Conservation (phyloP, 2,797 vertebrate species). For the Pseudochromis fuscus region DNA sequence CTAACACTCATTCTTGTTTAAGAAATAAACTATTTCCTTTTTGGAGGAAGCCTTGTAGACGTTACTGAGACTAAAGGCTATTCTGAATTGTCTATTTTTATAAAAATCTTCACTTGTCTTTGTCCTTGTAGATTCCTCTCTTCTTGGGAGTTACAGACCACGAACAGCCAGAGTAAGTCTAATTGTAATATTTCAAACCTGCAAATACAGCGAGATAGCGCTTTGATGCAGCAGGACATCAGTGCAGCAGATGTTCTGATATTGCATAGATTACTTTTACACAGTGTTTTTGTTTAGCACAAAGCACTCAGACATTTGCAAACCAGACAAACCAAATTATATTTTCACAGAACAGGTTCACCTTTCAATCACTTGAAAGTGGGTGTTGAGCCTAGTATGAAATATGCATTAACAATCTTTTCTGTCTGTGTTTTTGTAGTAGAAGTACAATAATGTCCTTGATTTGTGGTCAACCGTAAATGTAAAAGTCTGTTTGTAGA, state of each 20-base stretch:
- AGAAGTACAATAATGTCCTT: background rate
- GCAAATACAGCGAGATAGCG: background rate
- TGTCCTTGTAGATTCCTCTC: slow-evolving; percentile 82
- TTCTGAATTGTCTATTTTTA: slow-evolving; percentile 8
- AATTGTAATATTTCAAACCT: slow-evolving; percentile 16
- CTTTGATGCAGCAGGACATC: slow-evolving; percentile 1
- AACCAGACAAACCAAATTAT: no score
- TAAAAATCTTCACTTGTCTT: slow-evolving; percentile 21
- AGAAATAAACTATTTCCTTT: background rate
- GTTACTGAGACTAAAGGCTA: background rate
- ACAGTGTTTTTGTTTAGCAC: background rate
- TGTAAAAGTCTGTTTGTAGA: background rate
- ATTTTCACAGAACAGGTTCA: no score
- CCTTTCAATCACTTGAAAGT: no score
- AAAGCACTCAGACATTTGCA: no score
- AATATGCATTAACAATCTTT: background rate
- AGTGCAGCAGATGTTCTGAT: background rate
- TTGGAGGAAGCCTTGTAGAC: background rate
- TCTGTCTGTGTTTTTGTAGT: background rate
- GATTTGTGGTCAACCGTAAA: background rate
- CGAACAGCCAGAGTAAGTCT: slow-evolving; percentile 83
- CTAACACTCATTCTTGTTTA: background rate
- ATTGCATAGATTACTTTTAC: background rate
- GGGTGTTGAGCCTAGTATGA: background rate
- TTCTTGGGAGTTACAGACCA: slow-evolving; percentile 85